These are phyloP conservation scores for Cyanoramphus novaezelandiae DNA, from an alignment of 2,113 vertebrate genomes.

Conservation along the genomic window DNA sequence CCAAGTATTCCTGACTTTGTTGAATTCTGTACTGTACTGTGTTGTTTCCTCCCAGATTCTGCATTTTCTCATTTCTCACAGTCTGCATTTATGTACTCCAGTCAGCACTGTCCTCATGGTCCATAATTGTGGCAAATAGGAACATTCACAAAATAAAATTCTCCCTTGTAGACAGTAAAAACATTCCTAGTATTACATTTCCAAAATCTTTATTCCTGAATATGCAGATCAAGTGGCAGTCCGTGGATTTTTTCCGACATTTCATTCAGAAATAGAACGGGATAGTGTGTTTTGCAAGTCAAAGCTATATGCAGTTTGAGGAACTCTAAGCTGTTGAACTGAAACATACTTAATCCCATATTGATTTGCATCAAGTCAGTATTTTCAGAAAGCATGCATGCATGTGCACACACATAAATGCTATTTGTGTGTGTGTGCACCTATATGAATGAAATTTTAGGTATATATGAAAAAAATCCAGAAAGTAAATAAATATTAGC, in stretches of 20 bases:
- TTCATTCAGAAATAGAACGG: not conserved
- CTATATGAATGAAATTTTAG: not conserved
- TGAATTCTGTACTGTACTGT: not conserved
- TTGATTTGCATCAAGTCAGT: not conserved
- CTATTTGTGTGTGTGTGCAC: not conserved
- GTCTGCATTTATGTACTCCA: not conserved
- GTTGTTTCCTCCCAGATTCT: not conserved
- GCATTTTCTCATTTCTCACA: not conserved
- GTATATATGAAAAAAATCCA: not conserved
- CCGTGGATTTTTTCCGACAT: not conserved
- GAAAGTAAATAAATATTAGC: not conserved
- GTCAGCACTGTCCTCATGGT: not conserved
- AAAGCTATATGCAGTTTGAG: not conserved
- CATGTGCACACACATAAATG: not conserved
- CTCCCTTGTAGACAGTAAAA: not conserved
- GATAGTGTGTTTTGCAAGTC: not conserved
- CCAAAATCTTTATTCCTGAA: not conserved
- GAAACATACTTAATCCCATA: not conserved
- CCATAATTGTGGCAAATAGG: not conserved
- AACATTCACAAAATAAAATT: not conserved
- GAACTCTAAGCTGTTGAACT: not conserved
- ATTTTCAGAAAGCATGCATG: not conserved
- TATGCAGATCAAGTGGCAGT: not conserved
- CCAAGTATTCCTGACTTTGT: not conserved
- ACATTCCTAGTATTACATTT: not conserved